These are phyloP conservation scores for Molossus molossus DNA, from an alignment of 2,797 vertebrate species.

Conservation along the genomic window DNA sequence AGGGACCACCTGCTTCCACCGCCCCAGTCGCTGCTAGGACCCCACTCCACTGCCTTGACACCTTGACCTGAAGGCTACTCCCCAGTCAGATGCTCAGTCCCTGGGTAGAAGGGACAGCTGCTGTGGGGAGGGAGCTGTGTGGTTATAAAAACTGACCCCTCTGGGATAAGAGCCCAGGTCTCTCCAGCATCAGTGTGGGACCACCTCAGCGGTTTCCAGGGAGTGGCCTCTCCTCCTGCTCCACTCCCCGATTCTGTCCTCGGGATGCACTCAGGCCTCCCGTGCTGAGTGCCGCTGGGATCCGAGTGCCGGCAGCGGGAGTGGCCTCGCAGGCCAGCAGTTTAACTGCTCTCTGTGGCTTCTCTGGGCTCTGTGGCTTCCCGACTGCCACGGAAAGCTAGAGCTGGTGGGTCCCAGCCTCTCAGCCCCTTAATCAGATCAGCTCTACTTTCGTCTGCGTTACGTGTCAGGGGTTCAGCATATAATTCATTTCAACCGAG, in stretches of 20 bases:
- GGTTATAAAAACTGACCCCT: not conserved
- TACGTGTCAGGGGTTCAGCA: not conserved
- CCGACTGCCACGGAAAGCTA: not conserved
- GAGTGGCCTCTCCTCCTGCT: not conserved
- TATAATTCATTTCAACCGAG: constrained; percentile 13
- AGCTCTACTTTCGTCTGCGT: not conserved
- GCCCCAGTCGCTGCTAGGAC: not conserved
- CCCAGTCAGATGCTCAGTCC: not conserved
- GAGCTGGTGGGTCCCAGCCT: not conserved
- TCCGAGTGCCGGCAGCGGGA: not conserved
- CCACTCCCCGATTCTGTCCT: not conserved
- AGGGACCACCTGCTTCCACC: not conserved
- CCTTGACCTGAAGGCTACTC: not conserved
- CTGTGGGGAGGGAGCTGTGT: not conserved
- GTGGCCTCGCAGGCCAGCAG: not conserved
- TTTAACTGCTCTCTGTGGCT: not conserved
- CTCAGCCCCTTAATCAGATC: not conserved
- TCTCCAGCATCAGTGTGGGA: not conserved
- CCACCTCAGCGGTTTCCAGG: not conserved
- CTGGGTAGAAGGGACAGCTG: not conserved
- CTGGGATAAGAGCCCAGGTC: not conserved
- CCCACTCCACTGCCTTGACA: not conserved
- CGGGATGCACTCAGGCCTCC: not conserved
- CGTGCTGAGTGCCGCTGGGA: not conserved
- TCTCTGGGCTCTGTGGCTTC: not conserved